These are phyloP conservation scores for Meteorus sp. DNA, from an alignment of 1,140 invertebrate genomes.

Conservation along the genomic window DNA sequence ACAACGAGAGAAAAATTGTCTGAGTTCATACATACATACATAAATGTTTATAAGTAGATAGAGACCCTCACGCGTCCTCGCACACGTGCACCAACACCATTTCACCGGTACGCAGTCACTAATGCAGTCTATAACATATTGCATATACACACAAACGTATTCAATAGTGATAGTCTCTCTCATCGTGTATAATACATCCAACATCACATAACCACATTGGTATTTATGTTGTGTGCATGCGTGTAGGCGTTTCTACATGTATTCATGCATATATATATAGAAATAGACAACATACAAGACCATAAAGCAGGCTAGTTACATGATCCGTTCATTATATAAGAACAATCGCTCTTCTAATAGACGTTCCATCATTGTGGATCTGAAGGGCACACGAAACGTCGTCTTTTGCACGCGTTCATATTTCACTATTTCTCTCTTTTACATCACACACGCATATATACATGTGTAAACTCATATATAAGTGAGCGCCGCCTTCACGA, in stretches of 20 bases:
- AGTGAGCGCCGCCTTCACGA: neutral
- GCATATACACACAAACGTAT: no score
- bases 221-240: constrained; percentile 2
- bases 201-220: neutral
- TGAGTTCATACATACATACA: neutral
- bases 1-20: no score
- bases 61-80: neutral
- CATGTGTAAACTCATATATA: neutral
- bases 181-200: neutral
- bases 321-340: constrained; percentile 61
- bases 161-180: no score
- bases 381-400: constrained; percentile 48
- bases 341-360: constrained; percentile 58
- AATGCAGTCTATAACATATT: constrained; percentile 13
- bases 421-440: neutral
- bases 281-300: constrained; percentile 34
- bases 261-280: no score
- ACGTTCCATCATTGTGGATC: constrained; percentile 54
- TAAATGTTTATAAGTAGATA: neutral
- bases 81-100: constrained; percentile 15
- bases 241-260: constrained; percentile 24
- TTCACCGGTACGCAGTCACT: neutral
- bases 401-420: constrained; percentile 22
- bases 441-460: neutral
- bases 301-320: constrained; percentile 54